Evolutionary conservation across 2,113 vertebrate species (phyloP), one percentile per base, ranked within the genome.

Genomic region (Lepisosteus oculatus): DNA sequence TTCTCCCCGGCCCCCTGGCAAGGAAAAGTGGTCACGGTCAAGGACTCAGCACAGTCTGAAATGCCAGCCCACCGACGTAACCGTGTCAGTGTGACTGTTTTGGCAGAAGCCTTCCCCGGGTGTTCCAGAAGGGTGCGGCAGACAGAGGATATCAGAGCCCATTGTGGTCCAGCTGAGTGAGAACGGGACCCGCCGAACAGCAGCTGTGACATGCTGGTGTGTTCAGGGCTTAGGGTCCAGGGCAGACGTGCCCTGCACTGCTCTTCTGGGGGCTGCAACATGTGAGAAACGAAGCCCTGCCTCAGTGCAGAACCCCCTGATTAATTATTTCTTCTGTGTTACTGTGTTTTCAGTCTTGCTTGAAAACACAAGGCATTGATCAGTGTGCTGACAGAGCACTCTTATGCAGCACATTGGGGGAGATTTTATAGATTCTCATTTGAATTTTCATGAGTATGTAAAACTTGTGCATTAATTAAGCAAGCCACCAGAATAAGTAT

Each of bases 1-100:
- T 78, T 93, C 95, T 29, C 94, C 95, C 56, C 92, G 92, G 6
- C 96, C 97, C 51, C 97, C 96, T 99, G 78, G n/a, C 74, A 74
- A 55, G 54, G 15, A 11, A n/a, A 15, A 66, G 3, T 0, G 56
- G 55, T 69, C 29, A 67, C 43, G 5, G 72, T 70, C 8, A 61
- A 29, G 57, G 41, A 17, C 3, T 4, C 54, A 42, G 7, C 68
- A 51, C 44, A 51, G 13, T 13, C 5, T 5, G 57, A 59, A 15
- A 29, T 29, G 29, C 29, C 29, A 29, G 29, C 29, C 29, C 29
- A 29, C 29, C 2, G 29, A 29, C 29, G 29, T 29, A 29, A 29
- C 29, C 29, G 29, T 29, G 29, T 29, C 29, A 29, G 29, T 29
- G 29, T 29, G 29, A 29, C 29, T 29, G 29, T 29, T 29, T 29